Evolutionary conservation across 1,140 invertebrate genomes (phyloP).

Genomic region (Coelopa frigida): DNA sequence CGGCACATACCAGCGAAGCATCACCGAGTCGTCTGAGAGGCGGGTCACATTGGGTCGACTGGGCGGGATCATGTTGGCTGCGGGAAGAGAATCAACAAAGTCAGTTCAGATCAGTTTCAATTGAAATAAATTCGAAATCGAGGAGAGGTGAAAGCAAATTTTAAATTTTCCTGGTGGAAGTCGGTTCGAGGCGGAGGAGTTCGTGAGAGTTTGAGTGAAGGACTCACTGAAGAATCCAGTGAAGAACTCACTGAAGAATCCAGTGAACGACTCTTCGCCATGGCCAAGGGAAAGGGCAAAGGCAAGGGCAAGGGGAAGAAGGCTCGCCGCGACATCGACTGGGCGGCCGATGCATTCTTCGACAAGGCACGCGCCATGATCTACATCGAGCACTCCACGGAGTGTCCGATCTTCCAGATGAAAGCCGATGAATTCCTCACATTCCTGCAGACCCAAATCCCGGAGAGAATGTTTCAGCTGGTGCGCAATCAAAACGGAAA

Average conservation of each 20-base stretch:
- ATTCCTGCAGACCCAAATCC: slow-evolving; percentile 21
- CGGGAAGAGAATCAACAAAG: slow-evolving; percentile 21
- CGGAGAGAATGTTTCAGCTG: slow-evolving; percentile 29
- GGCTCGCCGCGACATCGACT: slow-evolving; percentile 26
- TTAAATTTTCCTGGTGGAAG: background rate
- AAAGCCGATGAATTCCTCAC: slow-evolving; percentile 33
- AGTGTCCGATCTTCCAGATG: slow-evolving; percentile 33
- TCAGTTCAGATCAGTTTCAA: slow-evolving; percentile 2
- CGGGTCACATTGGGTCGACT: slow-evolving; percentile 76
- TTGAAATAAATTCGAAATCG: background rate
- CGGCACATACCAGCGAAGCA: slow-evolving; percentile 83
- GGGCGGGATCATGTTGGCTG: slow-evolving; percentile 74
- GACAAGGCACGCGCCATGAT: slow-evolving; percentile 32
- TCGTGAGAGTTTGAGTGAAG: background rate
- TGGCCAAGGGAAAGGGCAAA: background rate
- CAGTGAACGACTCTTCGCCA: no score
- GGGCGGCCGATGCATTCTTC: slow-evolving; percentile 30
- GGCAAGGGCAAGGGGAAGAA: slow-evolving; percentile 18
- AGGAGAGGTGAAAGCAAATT: background rate
- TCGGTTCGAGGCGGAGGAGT: background rate
- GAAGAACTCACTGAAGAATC: no score
- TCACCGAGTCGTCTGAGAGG: slow-evolving; percentile 81
- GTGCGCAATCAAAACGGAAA: slow-evolving; percentile 32
- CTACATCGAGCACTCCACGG: slow-evolving; percentile 32
- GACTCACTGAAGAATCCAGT: background rate